A percentile compares a stretch with the other conserved stretches of the same genome.
phyloP scores from a whole-genome alignment of 2,113 vertebrate species.

The Microcebus jonahi region DNA sequence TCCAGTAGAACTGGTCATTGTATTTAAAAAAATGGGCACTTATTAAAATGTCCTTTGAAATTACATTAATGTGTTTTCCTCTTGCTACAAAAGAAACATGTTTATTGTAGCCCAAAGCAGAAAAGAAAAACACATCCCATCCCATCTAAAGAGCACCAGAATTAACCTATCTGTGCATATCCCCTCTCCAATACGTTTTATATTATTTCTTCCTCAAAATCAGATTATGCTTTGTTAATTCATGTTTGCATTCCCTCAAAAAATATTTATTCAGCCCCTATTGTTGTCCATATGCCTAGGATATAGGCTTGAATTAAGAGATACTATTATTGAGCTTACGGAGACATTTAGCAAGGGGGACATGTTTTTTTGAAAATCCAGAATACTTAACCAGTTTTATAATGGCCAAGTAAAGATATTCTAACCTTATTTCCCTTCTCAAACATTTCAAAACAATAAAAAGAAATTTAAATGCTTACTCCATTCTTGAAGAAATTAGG shows the following conservation, averaged over 20 bases:
- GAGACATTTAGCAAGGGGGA: neutral
- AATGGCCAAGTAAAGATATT: neutral
- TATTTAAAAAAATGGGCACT: neutral
- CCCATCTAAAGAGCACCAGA: neutral
- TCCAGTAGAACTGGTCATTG: neutral
- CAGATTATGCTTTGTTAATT: slow-evolving; percentile 33
- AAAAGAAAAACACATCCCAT: neutral
- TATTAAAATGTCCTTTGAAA: slow-evolving; percentile 1
- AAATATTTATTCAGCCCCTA: slow-evolving; percentile 49
- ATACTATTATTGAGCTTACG: neutral
- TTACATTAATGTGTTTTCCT: neutral
- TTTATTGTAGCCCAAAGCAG: neutral
- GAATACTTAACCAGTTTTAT: neutral
- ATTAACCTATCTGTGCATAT: neutral
- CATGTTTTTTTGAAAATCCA: neutral
- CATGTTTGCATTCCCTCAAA: neutral
- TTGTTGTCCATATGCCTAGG: slow-evolving; percentile 22
- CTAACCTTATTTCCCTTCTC: neutral
- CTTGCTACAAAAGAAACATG: neutral
- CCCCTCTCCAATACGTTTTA: neutral
- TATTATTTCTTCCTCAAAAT: neutral
- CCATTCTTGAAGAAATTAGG: neutral
- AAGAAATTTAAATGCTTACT: neutral
- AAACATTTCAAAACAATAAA: neutral
- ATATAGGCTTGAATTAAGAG: neutral